Base-by-base conservation (phyloP, 2,888 invertebrate genomes). In the Hirtodrosophila duncani region DNA sequence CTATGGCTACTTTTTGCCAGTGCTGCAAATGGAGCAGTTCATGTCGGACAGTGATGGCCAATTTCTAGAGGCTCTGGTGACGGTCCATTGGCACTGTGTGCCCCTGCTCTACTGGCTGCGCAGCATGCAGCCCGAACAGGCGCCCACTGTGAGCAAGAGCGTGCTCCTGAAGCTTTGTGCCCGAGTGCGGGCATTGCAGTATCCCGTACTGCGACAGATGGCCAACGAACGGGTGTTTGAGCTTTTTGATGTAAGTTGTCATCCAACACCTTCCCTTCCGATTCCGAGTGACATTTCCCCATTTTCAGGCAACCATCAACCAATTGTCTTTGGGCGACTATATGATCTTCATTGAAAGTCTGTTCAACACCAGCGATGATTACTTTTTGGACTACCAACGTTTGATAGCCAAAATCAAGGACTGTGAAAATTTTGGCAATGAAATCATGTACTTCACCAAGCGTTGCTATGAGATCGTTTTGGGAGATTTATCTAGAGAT, bases 1-100 rank as follows among this genome's bases (percentile, higher is more conserved):
- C 2, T 55, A 63, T 23, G 29, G 41, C 7, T n/a, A n/a, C n/a
- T 59, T 51, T 21, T 18, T 84, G 5, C 37, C 71, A 0, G 4
- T 17, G 1, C 2, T 53, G 2, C 39, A 63, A 10, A 49, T 71
- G 8, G 9, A 34, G 0, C 8, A 27, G 0, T 80, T 82, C 24
- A 41, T 80, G 16, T n/a, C 41, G 0, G 23, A 14, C 2, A 23
- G 16, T 17, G 10, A 9, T 1, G 11, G 29, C 1, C 8, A 23
- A 4, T 48, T 81, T 16, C 17, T 57, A 3, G 29, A 63, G 14
- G 52, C 44, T 10, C 9, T 58, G 16, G 80, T 30, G 4, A 69
- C 23, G 39, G 66, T 86, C 2, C 59, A 77, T 3, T 86, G 86
- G 83, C 83, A 81, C 14, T 63, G 83, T 3, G 69, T 84, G 3